Conservation (phyloP, 2,888 invertebrate genomes). For the Loripinus fragilis region DNA sequence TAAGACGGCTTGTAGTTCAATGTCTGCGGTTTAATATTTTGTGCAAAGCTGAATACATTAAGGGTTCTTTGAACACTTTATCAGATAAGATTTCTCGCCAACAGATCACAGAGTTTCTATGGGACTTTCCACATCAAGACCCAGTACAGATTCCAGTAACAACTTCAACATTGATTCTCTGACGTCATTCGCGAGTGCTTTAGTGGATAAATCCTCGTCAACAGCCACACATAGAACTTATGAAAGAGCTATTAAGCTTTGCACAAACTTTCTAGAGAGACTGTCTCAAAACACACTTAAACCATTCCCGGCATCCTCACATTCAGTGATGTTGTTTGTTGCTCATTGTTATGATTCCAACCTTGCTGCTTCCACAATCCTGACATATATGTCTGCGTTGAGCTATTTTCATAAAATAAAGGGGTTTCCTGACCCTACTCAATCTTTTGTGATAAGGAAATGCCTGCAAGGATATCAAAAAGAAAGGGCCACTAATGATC, state of each 20-base stretch:
- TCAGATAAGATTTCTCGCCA: slow-evolving; percentile 24
- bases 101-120: slow-evolving; percentile 4
- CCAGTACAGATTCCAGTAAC: slow-evolving; percentile 10
- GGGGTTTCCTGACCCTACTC: neutral
- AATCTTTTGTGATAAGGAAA: slow-evolving; percentile 13
- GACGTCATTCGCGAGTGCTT: neutral
- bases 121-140: neutral
- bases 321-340: slow-evolving; percentile 6
- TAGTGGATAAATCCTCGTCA: slow-evolving; percentile 4
- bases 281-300: neutral
- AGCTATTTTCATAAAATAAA: slow-evolving; percentile 8
- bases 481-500: neutral
- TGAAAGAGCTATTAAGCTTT: slow-evolving; percentile 8
- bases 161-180: neutral
- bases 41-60: slow-evolving; percentile 34
- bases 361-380: slow-evolving; percentile 14
- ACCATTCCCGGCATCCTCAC: neutral
- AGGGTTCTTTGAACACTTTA: slow-evolving; percentile 29
- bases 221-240: neutral
- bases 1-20: slow-evolving; percentile 23
- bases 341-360: slow-evolving; percentile 8
- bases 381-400: slow-evolving; percentile 14
- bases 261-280: no score
- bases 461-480: slow-evolving; percentile 15
- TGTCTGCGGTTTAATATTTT: slow-evolving; percentile 30